Evolutionary conservation across 2,797 vertebrate genomes (phyloP).

Genomic region (Gobio occitaniae): DNA sequence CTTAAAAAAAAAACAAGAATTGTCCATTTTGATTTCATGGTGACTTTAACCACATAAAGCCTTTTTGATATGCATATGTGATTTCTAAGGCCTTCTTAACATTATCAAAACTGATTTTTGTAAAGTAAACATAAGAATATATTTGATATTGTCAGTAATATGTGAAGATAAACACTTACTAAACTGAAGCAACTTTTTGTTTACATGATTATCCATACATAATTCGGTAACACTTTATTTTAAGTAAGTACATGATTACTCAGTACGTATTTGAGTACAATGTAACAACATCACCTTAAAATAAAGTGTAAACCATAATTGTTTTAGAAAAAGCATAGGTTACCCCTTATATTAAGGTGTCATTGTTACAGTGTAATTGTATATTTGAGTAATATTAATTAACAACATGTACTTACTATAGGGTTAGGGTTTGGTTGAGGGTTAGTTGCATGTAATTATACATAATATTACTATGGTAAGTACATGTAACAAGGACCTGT

Average conservation of each 20-base stretch:
- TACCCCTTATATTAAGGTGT: no score
- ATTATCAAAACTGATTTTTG: background rate
- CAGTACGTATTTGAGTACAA: no score
- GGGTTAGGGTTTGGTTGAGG: no score
- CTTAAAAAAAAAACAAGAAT: background rate
- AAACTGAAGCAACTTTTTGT: background rate
- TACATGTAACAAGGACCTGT: no score
- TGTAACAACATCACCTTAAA: no score
- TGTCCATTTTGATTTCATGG: background rate
- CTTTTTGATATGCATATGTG: background rate
- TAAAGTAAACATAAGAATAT: background rate
- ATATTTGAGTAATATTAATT: no score
- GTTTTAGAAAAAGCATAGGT: background rate
- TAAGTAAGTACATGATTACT: no score
- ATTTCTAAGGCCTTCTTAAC: background rate
- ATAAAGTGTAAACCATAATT: no score
- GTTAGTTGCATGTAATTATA: no score
- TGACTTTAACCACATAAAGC: background rate
- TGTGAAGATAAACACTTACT: background rate
- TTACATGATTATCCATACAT: background rate
- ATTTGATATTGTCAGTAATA: background rate
- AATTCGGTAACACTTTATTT: background rate
- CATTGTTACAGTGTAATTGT: no score
- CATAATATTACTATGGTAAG: no score
- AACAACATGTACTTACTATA: no score